Evolutionary conservation across 2,888 invertebrate species (phyloP).

Genomic region (Drosophila greeni): DNA sequence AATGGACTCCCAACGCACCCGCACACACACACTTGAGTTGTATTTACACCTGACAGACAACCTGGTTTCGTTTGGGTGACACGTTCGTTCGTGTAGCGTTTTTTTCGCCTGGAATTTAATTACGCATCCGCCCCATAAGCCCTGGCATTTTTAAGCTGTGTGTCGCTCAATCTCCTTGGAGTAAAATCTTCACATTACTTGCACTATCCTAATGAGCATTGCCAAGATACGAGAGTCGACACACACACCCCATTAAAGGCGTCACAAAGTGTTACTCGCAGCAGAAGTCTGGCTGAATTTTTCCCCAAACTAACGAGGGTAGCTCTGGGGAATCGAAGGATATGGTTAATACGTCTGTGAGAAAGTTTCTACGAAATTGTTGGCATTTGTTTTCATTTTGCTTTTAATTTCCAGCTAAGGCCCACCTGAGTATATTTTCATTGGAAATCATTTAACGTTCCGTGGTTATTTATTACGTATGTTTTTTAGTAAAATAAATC

Average conservation of each 20-base stretch:
- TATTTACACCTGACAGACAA: conserved; percentile 40
- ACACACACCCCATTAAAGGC: conserved; percentile 25
- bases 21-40: conserved; percentile 12
- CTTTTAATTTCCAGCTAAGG: background rate
- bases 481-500: background rate
- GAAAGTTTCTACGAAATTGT: background rate
- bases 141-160: conserved; percentile 10
- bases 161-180: conserved; percentile 11
- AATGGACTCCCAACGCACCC: conserved; percentile 15
- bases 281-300: conserved; percentile 9
- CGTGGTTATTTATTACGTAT: background rate
- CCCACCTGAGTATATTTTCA: background rate
- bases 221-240: conserved; percentile 3
- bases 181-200: conserved; percentile 34
- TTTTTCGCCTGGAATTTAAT: conserved; percentile 60
- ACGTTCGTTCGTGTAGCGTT: conserved; percentile 1
- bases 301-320: conserved; percentile 13
- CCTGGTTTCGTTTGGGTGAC: conserved; percentile 54
- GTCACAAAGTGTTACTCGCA: conserved; percentile 26
- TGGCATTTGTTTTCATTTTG: background rate
- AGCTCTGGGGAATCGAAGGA: background rate
- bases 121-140: conserved; percentile 59
- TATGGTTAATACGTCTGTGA: background rate
- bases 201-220: conserved; percentile 64
- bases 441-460: background rate